Percentiles rank a stretch among this genome's conserved stretches.
Evolutionary conservation across 2,888 invertebrate species (phyloP).

Genomic region (Caenorhabditis sp.): DNA sequence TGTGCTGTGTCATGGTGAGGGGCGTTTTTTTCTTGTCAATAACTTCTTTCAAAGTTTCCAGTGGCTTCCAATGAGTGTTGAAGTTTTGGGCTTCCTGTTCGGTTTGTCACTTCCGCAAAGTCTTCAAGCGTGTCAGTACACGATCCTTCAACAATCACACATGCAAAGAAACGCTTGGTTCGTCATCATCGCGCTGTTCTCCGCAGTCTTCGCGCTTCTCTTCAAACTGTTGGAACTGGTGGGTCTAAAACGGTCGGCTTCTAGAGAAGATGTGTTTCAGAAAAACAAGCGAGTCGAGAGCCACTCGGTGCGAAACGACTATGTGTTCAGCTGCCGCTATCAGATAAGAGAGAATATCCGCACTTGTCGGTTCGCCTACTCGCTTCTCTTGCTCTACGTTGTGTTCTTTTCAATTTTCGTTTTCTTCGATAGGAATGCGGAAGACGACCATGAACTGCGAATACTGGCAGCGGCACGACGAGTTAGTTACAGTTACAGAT

Average conservation of each 20-base stretch:
- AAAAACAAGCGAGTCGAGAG: slow-evolving; percentile 50
- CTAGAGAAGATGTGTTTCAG: too few relatives aligned
- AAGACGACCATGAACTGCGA: slow-evolving; percentile 24
- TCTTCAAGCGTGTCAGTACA: slow-evolving; percentile 59
- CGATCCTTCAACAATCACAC: slow-evolving; percentile 44
- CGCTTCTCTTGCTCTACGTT: slow-evolving; percentile 45
- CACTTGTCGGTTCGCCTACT: slow-evolving; percentile 62
- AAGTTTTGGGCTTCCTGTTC: slow-evolving; percentile 37
- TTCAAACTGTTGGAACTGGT: slow-evolving; percentile 63
- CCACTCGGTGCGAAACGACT: slow-evolving; percentile 55
- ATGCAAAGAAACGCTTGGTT: slow-evolving; percentile 68
- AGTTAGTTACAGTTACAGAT: too few relatives aligned
- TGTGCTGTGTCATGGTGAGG: slow-evolving; percentile 55
- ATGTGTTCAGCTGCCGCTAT: slow-evolving; percentile 52
- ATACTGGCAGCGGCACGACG: slow-evolving; percentile 39
- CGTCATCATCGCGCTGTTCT: slow-evolving; percentile 62
- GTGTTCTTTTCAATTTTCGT: slow-evolving; percentile 55
- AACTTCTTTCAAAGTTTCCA: slow-evolving; percentile 12
- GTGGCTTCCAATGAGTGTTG: slow-evolving; percentile 56
- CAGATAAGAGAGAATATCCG: slow-evolving; percentile 68
- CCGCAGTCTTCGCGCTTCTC: slow-evolving; percentile 44
- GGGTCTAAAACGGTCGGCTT: too few relatives aligned
- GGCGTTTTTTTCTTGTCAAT: too few relatives aligned
- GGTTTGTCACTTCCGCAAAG: slow-evolving; percentile 26
- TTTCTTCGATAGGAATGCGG: slow-evolving; percentile 40